These are phyloP conservation scores for Megalurothrips usitatus DNA, from an alignment of 2,888 invertebrate species.

Conservation along the genomic window DNA sequence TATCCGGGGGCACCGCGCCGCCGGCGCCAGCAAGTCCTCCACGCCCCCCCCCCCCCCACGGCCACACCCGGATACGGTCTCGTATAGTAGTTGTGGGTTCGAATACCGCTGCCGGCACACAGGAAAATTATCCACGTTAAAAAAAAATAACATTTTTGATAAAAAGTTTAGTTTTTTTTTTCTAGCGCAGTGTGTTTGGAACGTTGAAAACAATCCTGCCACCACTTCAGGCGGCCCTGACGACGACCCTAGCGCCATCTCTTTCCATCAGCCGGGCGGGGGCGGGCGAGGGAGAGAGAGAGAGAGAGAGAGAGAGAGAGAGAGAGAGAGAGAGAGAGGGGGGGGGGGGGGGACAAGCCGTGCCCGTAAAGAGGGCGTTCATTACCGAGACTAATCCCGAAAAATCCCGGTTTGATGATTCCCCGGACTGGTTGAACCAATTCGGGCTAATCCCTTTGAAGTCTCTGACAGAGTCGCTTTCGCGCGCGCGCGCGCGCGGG, in stretches of 20 bases:
- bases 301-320: not conserved
- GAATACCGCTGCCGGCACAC: not conserved
- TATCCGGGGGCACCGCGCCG: not conserved
- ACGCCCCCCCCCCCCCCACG: not conserved
- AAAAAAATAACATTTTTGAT: too few relatives aligned
- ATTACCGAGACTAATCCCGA: not conserved
- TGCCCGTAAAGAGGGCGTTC: not conserved
- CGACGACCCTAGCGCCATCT: not conserved
- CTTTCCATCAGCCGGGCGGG: not conserved
- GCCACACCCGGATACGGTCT: not conserved
- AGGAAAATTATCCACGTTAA: too few relatives aligned
- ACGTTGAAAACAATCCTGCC: not conserved
- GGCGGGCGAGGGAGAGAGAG: not conserved
- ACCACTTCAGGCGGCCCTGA: not conserved
- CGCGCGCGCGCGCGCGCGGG: too few relatives aligned
- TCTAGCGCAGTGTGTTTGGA: too few relatives aligned
- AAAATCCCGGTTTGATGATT: constrained; percentile 2
- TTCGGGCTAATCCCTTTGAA: constrained; percentile 22
- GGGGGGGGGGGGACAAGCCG: not conserved
- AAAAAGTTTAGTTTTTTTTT: too few relatives aligned
- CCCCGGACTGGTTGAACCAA: constrained; percentile 17
- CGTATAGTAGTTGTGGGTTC: not conserved
- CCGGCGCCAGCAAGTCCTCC: not conserved
- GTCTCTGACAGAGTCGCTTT: not conserved
- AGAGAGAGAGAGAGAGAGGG: not conserved